phyloP scores from a whole-genome alignment of 2,888 invertebrate genomes.

The Lottia gigantea region DNA sequence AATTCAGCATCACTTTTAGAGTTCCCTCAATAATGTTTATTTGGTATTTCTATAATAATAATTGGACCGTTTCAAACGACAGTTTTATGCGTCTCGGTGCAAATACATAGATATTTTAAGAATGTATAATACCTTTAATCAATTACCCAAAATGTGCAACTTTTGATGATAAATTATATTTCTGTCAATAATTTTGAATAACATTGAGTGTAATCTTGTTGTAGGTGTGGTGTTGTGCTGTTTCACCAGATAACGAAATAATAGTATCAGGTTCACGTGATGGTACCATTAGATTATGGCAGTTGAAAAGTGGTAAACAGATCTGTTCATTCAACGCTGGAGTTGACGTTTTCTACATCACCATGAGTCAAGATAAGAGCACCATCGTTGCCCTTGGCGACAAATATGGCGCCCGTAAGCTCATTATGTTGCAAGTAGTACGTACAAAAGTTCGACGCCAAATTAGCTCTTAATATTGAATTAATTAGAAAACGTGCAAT shows the following conservation, averaged over 20 bases:
- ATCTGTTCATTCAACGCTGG: slow-evolving; percentile 65
- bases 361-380: slow-evolving; percentile 66
- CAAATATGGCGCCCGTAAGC: slow-evolving; percentile 64
- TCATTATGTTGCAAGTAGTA: slow-evolving; percentile 67
- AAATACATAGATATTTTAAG: too few species aligned
- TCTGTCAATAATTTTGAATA: too few species aligned
- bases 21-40: too few species aligned
- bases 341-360: slow-evolving; percentile 66
- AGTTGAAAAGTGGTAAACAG: slow-evolving; percentile 59
- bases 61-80: too few species aligned
- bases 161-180: too few species aligned
- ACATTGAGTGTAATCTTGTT: slow-evolving; percentile 11
- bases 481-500: not conserved
- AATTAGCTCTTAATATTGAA: slow-evolving; percentile 42
- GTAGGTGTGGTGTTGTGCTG: slow-evolving; percentile 66
- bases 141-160: too few species aligned
- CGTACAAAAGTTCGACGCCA: slow-evolving; percentile 56
- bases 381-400: slow-evolving; percentile 68
- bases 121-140: too few species aligned
- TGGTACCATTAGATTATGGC: slow-evolving; percentile 67
- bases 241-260: slow-evolving; percentile 66
- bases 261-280: slow-evolving; percentile 67
- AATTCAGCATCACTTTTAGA: too few species aligned
- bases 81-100: too few species aligned
- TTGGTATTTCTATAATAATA: too few species aligned